phyloP scores from a whole-genome alignment of 2,888 invertebrate genomes.

The Neocrepidodera transversa region DNA sequence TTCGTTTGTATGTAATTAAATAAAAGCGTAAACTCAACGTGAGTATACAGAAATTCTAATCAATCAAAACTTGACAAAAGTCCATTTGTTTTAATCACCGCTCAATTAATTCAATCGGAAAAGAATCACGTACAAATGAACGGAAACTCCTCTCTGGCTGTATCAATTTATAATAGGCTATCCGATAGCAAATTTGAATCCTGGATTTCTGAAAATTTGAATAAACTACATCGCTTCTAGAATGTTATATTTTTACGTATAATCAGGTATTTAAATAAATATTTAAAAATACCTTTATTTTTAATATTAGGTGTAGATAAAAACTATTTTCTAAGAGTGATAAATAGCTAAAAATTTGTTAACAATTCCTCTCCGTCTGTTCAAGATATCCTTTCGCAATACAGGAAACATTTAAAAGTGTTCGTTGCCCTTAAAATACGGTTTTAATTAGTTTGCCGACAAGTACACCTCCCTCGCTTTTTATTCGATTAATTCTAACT shows the following conservation, averaged over 20 bases:
- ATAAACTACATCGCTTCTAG: no score
- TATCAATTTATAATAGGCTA: constrained; percentile 24
- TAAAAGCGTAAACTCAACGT: no score
- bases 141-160: constrained; percentile 7
- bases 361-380: not conserved
- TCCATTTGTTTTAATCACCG: constrained; percentile 28
- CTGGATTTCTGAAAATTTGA: not conserved
- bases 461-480: constrained; percentile 11
- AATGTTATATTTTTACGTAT: no score
- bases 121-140: constrained; percentile 33
- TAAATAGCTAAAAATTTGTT: not conserved
- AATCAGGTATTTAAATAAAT: no score
- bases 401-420: not conserved
- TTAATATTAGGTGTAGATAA: no score
- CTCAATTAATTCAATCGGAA: constrained; percentile 36
- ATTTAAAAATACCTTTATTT: no score
- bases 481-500: constrained; percentile 20
- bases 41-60: no score
- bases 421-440: constrained; percentile 10
- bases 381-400: not conserved
- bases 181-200: not conserved
- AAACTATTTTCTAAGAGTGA: not conserved
- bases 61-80: constrained; percentile 35
- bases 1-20: no score
- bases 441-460: constrained; percentile 24